phyloP scores from a whole-genome alignment of 2,888 invertebrate genomes.

The Cheilosia grossa region DNA sequence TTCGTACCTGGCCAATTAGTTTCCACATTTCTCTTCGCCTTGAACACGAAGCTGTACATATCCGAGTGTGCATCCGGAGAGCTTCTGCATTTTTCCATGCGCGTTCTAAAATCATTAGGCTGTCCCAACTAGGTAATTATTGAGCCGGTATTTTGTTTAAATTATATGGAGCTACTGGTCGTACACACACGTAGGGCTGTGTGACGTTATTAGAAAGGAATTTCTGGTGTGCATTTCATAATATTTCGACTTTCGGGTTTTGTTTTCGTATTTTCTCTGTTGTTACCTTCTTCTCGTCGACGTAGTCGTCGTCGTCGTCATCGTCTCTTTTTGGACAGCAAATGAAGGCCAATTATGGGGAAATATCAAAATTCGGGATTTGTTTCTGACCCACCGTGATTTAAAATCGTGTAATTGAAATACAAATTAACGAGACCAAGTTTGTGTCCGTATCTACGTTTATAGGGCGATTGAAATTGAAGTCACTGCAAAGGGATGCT shows the following conservation, averaged over 20 bases:
- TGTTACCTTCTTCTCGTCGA: neutral
- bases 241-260: conserved; percentile 28
- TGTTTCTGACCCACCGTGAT: conserved; percentile 32
- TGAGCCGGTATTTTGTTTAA: conserved; percentile 73
- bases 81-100: conserved; percentile 70
- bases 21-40: conserved; percentile 39
- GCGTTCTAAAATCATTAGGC: conserved; percentile 70
- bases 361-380: conserved; percentile 49
- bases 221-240: conserved; percentile 61
- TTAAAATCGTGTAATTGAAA: conserved; percentile 55
- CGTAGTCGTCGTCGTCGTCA: too few species aligned
- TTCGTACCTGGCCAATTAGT: conserved; percentile 63
- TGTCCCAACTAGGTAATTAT: conserved; percentile 72
- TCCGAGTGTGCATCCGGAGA: neutral
- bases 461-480: conserved; percentile 14
- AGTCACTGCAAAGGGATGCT: conserved; percentile 37
- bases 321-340: conserved; percentile 9
- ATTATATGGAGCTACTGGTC: conserved; percentile 70
- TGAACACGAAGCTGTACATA: conserved; percentile 39
- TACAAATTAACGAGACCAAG: conserved; percentile 49
- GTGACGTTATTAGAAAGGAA: conserved; percentile 70
- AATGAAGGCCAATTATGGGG: conserved; percentile 58
- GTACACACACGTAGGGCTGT: conserved; percentile 59
- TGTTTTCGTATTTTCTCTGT: neutral
- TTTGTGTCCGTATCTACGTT: neutral